Evolutionary conservation across 2,888 invertebrate genomes (phyloP), one percentile per base, ranked within the genome.

Genomic region (Bellardia pandia): DNA sequence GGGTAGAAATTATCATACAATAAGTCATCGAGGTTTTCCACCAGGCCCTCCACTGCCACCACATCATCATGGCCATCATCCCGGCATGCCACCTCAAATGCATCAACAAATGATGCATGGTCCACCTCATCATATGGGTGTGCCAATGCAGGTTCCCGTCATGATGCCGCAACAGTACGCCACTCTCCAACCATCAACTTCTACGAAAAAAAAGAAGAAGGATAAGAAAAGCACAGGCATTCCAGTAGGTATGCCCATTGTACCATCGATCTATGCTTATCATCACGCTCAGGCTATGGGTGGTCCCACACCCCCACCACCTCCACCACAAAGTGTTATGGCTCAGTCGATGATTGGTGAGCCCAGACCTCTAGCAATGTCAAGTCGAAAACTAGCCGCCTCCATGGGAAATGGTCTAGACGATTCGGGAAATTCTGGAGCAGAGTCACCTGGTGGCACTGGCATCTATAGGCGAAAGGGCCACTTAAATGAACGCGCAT

Each of bases 381-480:
- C 95, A 86, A 95, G 93, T 90, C 94, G 95, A 88, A 95, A 96
- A 91, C 93, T 96, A 90, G 96, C 96, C 9, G 96, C 96, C 71
- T 96, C 96, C 88, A 95, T 95, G 91, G 96, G 95, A 89, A 96
- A 96, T 77, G 95, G 95, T 0, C 92, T 96, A 76, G 96, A 96
- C 89, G 94, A 94, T 85, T 93, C 93, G 0, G 93, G 93, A 3
- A 93, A 93, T 85, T 94, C 94, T 1, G 95, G 95, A 7, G 95
- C 94, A 16, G 94, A 94, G 75, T 95, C 95, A 80, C 94, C 95
- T 0, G 95, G 95, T 0, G 95, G 97, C 74, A 96, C 97, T 0
- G 97, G 97, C n/a, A 98, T 98, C 88, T 98, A 98, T 92, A 95
- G 97, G 90, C 96, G 98, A 92, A 98, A 98, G 91, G 98, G 98